phyloP scores from a whole-genome alignment of 2,888 invertebrate species.

The Podotricha telesiphe region DNA sequence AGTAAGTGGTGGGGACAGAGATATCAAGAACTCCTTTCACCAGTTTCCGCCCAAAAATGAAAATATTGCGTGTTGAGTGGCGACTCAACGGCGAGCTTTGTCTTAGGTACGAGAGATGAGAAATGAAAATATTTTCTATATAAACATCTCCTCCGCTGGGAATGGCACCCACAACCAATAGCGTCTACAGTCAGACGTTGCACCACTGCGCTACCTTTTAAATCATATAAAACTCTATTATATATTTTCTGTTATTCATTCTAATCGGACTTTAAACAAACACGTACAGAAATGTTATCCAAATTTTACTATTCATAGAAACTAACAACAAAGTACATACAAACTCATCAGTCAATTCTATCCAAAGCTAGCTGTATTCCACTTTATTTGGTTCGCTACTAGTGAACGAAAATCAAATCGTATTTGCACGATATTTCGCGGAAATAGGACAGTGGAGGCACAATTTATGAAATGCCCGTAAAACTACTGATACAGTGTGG shows the following conservation, averaged over 20 bases:
- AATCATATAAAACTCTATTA: too few relatives aligned
- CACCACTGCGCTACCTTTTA: too few relatives aligned
- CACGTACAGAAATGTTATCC: neutral
- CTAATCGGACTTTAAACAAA: neutral
- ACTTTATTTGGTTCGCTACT: conserved; percentile 18
- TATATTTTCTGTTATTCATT: neutral
- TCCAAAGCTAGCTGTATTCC: conserved; percentile 14
- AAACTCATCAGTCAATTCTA: conserved; percentile 28
- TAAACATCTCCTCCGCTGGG: too few relatives aligned
- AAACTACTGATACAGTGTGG: neutral
- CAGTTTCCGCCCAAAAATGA: too few relatives aligned
- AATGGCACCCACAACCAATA: too few relatives aligned
- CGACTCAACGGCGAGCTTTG: too few relatives aligned
- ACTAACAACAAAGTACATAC: conserved; percentile 24
- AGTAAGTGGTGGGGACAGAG: too few relatives aligned
- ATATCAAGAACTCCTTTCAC: too few relatives aligned
- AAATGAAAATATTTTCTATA: too few relatives aligned
- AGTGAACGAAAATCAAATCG: conserved; percentile 26
- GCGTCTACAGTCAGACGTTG: too few relatives aligned
- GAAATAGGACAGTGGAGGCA: conserved; percentile 7
- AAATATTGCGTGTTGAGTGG: too few relatives aligned
- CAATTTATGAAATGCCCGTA: conserved; percentile 14
- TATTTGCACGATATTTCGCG: conserved; percentile 19
- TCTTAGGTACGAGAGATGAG: too few relatives aligned
- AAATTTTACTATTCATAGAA: conserved; percentile 23